Evolutionary conservation across 1,140 invertebrate species (phyloP).

Genomic region (Papilio aristodemus): DNA sequence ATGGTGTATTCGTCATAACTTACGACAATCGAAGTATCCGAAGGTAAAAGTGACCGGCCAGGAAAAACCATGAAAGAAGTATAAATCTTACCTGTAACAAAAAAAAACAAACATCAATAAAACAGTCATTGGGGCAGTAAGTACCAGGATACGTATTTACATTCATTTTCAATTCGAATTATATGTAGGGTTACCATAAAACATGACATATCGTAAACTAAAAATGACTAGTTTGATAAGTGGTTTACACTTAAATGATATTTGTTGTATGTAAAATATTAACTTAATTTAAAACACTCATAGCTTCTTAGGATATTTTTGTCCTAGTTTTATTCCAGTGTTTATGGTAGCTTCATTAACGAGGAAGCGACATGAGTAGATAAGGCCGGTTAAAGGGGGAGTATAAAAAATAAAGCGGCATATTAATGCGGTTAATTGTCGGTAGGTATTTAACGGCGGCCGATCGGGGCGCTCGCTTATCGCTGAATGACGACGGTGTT

Average conservation of each 20-base stretch:
- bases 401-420: constrained; percentile 24
- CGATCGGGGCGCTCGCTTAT: constrained; percentile 5
- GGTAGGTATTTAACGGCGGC: constrained; percentile 3
- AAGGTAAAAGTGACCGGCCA: constrained; percentile 53
- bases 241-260: too few relatives aligned
- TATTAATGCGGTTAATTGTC: constrained; percentile 26
- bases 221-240: too few relatives aligned
- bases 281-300: not conserved
- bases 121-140: constrained; percentile 42
- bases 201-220: not conserved
- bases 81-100: constrained; percentile 55
- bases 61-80: constrained; percentile 39
- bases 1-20: constrained; percentile 36
- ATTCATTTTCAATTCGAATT: constrained; percentile 42
- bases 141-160: constrained; percentile 39
- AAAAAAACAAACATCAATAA: constrained; percentile 48
- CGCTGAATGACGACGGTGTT: constrained; percentile 18
- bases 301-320: not conserved
- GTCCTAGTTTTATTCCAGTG: constrained; percentile 2
- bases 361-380: constrained; percentile 17
- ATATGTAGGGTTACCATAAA: constrained; percentile 38
- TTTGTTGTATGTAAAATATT: too few relatives aligned
- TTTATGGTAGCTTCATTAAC: constrained; percentile 15
- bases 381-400: constrained; percentile 18
- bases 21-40: constrained; percentile 33